Conservation (phyloP, 2,888 invertebrate genomes). For the Euproctis similis region DNA sequence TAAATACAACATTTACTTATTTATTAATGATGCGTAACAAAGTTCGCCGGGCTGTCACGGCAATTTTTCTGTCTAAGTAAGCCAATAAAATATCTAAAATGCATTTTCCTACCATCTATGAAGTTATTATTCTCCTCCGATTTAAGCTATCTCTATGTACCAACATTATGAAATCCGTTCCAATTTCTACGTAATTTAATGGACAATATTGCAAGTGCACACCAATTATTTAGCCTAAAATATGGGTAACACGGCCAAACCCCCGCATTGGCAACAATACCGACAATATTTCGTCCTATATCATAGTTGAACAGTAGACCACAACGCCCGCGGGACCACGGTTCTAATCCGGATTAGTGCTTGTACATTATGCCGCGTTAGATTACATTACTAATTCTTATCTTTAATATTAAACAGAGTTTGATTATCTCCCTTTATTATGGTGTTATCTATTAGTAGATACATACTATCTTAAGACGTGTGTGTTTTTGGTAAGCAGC, state of each 20-base stretch:
- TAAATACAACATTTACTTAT: too few relatives aligned
- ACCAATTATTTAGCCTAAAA: conserved; percentile 21
- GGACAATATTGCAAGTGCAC: conserved; percentile 2
- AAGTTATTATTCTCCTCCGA: too few relatives aligned
- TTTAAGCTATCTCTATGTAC: too few relatives aligned
- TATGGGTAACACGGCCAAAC: conserved; percentile 19
- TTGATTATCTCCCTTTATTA: conserved; percentile 6
- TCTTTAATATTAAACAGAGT: conserved; percentile 21
- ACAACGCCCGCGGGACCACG: conserved; percentile 19
- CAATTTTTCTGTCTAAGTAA: too few relatives aligned
- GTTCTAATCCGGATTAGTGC: conserved; percentile 25
- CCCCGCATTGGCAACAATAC: conserved; percentile 21
- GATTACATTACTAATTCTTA: conserved; percentile 21
- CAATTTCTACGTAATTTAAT: conserved; percentile 1
- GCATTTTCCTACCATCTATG: too few relatives aligned
- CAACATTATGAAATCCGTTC: too few relatives aligned
- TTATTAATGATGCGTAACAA: too few relatives aligned
- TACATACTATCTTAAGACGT: neutral
- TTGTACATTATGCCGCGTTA: conserved; percentile 18
- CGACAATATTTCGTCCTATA: conserved; percentile 15
- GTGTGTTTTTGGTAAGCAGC: too few relatives aligned
- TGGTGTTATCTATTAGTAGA: neutral
- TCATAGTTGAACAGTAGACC: conserved; percentile 8
- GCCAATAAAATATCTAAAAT: too few relatives aligned
- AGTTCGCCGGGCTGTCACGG: too few relatives aligned